A percentile compares a stretch with the other conserved stretches of the same genome.
These are phyloP conservation scores for Stegodyphus mimosarum DNA, from an alignment of 1,140 invertebrate genomes.

Conservation along the genomic window DNA sequence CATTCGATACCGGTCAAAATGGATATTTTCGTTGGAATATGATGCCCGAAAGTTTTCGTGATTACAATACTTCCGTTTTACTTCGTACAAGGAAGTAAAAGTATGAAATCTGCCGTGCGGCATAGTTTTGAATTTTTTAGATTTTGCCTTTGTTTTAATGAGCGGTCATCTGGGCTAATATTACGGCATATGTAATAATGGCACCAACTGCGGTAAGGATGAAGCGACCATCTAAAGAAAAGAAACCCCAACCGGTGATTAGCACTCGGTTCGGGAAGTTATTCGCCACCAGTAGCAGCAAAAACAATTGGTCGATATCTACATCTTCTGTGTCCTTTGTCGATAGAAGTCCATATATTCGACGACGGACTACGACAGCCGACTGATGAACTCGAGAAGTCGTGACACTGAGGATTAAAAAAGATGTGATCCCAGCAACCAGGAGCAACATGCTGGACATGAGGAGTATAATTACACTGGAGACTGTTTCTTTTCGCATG, in stretches of 20 bases:
- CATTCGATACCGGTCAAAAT: no score
- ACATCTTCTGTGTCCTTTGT: not conserved
- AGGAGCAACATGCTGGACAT: not conserved
- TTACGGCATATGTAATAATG: constrained; percentile 34
- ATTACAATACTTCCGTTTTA: no score
- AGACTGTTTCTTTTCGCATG: not conserved
- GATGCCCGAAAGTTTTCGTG: no score
- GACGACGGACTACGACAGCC: constrained; percentile 6
- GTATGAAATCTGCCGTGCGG: no score
- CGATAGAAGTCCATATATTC: constrained; percentile 8
- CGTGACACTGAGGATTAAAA: constrained; percentile 5
- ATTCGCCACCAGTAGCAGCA: constrained; percentile 7
- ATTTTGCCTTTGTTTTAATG: not conserved
- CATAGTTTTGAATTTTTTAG: no score
- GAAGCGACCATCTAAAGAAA: constrained; percentile 22
- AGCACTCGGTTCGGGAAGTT: constrained; percentile 13
- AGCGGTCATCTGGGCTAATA: constrained; percentile 15
- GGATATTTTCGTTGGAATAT: no score
- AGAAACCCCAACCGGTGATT: constrained; percentile 37
- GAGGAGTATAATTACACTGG: not conserved
- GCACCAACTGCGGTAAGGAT: constrained; percentile 21
- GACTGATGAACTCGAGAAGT: constrained; percentile 19
- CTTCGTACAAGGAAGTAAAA: no score
- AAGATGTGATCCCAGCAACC: constrained; percentile 5
- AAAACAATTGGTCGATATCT: not conserved